Base-by-base conservation (phyloP, 2,113 vertebrate species). In the Plotosus lineatus region DNA sequence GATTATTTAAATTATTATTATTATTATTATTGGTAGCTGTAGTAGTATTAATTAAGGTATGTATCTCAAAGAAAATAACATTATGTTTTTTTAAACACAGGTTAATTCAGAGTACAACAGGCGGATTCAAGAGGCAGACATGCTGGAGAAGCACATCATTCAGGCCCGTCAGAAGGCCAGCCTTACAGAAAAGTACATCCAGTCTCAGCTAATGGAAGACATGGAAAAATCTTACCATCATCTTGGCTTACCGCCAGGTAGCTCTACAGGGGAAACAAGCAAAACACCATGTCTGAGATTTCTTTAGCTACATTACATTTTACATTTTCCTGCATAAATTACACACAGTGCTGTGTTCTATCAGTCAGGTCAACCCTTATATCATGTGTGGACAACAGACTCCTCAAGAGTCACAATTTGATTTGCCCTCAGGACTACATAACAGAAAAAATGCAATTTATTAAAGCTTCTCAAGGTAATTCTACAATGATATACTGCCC, bases 361-460 rank as follows among this genome's bases (percentile, higher is more conserved):
- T 23, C 80, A 98, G 96, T 94, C 81, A 88, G 93, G 65, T 93
- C 94, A 0, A 82, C 91, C 50, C 96, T 96, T 83, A 85, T 86
- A 60, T 92, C 92, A 92, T 95, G 93, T 79, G 91, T 97, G 53
- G 93, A 98, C 90, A 91, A 85, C 0, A 83, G 92, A 17, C 87
- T 97, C 66, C 94, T 99, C 0, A 88, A 86, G 88, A 93, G 87
- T 50, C 90, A 95, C 75, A 88, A 94, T 83, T 87, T 99, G 84
- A 95, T 94, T 83, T 93, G 92, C 58, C 96, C 95, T 0, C 87
- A 92, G 10, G 95, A 97, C 89, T 99, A 96, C 84, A 92, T 94
- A 85, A 86, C 80, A 0, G 86, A 91, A 2, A 83, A 83, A 6
- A 56, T 38, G 9, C 88, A 88, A 3, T 55, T 91, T 75, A 89